These are phyloP conservation scores for Platycheirus albimanus DNA, from an alignment of 2,888 invertebrate species.

Conservation along the genomic window DNA sequence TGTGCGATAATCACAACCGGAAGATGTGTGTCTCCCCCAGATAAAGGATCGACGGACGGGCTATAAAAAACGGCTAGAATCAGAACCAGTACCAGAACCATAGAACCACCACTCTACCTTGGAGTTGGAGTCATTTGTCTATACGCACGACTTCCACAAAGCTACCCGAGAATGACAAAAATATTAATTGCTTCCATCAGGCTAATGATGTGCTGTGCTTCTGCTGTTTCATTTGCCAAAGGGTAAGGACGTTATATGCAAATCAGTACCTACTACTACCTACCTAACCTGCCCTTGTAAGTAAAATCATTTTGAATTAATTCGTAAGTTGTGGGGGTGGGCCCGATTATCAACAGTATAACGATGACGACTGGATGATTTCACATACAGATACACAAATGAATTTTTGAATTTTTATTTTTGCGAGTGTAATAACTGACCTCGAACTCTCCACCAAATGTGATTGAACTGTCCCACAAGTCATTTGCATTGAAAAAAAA, in stretches of 20 bases:
- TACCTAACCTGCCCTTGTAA: slow-evolving; percentile 46
- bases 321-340: slow-evolving; percentile 56
- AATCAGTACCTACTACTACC: too few relatives aligned
- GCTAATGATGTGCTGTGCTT: slow-evolving; percentile 51
- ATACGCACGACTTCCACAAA: slow-evolving; percentile 5
- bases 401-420: slow-evolving; percentile 1
- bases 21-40: slow-evolving; percentile 50
- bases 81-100: slow-evolving; percentile 6
- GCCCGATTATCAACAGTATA: slow-evolving; percentile 32
- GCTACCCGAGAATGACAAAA: slow-evolving; percentile 53
- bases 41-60: slow-evolving; percentile 33
- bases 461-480: slow-evolving; percentile 79
- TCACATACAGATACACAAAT: slow-evolving; percentile 51
- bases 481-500: slow-evolving; percentile 59
- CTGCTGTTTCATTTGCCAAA: slow-evolving; percentile 29
- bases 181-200: slow-evolving; percentile 71
- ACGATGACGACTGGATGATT: slow-evolving; percentile 40
- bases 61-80: too few relatives aligned
- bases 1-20: slow-evolving; percentile 62
- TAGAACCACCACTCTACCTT: slow-evolving; percentile 23
- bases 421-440: slow-evolving; percentile 78
- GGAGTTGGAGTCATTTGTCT: slow-evolving; percentile 20
- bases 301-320: slow-evolving; percentile 48
- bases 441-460: slow-evolving; percentile 81
- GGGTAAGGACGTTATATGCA: not conserved